phyloP scores from a whole-genome alignment of 2,888 invertebrate species.

The Capitulum mitella region DNA sequence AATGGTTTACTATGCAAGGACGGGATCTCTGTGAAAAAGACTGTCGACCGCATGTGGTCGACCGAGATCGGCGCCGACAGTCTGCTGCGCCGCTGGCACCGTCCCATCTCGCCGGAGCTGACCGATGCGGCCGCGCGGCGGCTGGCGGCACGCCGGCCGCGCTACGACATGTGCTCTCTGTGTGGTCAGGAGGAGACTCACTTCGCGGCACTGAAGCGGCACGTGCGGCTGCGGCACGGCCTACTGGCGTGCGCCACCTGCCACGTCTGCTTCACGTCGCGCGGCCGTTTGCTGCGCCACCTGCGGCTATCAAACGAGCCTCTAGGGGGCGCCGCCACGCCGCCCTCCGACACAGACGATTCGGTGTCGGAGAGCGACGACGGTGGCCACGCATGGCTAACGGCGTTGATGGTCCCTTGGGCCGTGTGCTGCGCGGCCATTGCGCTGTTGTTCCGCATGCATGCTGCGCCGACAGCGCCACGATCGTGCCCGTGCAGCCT shows the following conservation, averaged over 20 bases:
- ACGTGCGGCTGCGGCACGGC: background rate
- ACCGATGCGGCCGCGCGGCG: background rate
- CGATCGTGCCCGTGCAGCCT: too few species aligned
- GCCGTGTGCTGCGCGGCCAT: too few species aligned
- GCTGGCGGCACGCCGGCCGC: background rate
- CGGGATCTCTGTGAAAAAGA: too few species aligned
- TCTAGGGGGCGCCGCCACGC: background rate
- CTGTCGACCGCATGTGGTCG: too few species aligned
- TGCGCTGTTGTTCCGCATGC: too few species aligned
- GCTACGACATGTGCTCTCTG: background rate
- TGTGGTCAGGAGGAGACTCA: background rate
- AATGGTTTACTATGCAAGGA: too few species aligned
- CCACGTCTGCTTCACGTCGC: slow-evolving; percentile 8
- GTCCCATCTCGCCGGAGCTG: background rate
- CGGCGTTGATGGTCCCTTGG: too few species aligned
- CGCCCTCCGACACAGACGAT: too few species aligned
- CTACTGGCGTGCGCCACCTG: background rate
- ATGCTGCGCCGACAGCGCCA: too few species aligned
- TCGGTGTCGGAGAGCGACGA: too few species aligned
- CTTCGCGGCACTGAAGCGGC: background rate
- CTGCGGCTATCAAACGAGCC: background rate
- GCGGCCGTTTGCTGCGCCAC: background rate
- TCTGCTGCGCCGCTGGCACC: background rate
- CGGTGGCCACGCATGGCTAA: too few species aligned
- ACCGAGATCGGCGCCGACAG: background rate